Percentiles rank a stretch among this genome's conserved stretches.
Conservation (phyloP, 2,113 vertebrate species). For the Promerops cafer region DNA sequence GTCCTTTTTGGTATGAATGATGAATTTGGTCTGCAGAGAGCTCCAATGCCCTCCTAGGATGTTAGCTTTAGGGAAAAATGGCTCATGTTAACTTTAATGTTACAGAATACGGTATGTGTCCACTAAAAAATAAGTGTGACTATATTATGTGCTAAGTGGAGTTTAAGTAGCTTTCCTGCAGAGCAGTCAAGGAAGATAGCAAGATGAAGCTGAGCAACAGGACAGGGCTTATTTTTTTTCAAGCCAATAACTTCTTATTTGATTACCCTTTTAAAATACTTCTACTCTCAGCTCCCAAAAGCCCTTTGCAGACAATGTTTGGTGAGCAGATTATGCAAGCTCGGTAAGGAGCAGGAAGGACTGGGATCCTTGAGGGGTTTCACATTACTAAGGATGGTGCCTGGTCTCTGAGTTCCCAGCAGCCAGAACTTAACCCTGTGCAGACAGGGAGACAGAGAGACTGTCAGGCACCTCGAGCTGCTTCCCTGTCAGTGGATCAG, state of each 20-base stretch:
- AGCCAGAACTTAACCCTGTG: background rate
- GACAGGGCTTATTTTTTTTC: background rate
- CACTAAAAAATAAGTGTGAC: background rate
- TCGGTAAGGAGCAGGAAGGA: background rate
- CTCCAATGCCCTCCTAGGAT: background rate
- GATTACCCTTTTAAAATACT: background rate
- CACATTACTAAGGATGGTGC: background rate
- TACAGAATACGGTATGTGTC: background rate
- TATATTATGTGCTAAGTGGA: background rate
- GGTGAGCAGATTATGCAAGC: background rate
- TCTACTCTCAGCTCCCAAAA: background rate
- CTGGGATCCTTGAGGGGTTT: background rate
- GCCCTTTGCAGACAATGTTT: background rate
- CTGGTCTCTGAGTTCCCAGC: background rate
- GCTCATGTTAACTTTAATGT: background rate
- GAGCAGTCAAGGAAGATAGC: background rate
- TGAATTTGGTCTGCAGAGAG: background rate
- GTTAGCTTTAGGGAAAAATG: background rate
- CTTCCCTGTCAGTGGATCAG: background rate
- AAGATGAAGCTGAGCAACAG: background rate
- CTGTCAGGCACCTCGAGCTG: accelerated
- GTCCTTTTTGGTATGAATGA: background rate
- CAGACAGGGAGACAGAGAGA: too few relatives aligned
- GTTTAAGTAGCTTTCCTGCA: background rate
- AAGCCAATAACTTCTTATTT: background rate